Conservation (phyloP, 1,140 invertebrate genomes). For the Gryllus bimaculatus region DNA sequence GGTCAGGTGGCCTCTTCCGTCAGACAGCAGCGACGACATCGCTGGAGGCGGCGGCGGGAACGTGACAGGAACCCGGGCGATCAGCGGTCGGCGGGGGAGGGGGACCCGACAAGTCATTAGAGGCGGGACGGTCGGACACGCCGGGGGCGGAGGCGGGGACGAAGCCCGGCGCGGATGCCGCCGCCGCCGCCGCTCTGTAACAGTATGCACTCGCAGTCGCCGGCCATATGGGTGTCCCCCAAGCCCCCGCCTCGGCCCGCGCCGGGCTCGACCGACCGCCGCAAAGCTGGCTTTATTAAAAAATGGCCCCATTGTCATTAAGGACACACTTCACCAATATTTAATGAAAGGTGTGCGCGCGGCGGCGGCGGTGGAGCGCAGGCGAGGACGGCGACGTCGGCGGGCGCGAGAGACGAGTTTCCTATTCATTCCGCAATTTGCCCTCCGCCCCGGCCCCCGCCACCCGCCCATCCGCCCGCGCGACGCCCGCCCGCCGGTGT, state of each 20-base stretch:
- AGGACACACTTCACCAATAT: conserved; percentile 4
- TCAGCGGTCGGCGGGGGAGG: too few species aligned
- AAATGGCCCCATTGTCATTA: conserved; percentile 3
- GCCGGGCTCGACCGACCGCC: not conserved
- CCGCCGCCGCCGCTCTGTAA: not conserved
- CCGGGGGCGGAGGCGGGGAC: too few species aligned
- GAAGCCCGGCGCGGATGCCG: too few species aligned
- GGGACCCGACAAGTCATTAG: not conserved
- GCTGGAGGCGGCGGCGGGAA: too few species aligned
- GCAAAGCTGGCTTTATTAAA: not conserved
- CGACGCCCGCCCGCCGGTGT: not conserved
- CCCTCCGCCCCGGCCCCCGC: too few species aligned
- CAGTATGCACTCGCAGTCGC: not conserved
- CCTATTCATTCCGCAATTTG: not conserved
- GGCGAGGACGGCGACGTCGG: not conserved
- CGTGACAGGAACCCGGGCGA: too few species aligned
- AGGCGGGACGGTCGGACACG: too few species aligned
- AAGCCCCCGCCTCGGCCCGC: not conserved
- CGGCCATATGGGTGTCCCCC: not conserved
- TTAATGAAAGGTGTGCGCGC: not conserved
- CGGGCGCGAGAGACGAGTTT: not conserved
- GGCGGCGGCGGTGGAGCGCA: too few species aligned
- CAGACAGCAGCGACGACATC: not conserved
- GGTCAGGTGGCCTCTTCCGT: not conserved
- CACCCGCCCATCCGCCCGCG: too few species aligned